These are phyloP conservation scores for Dendrocopos noguchii DNA, from an alignment of 2,113 vertebrate species.

Conservation along the genomic window DNA sequence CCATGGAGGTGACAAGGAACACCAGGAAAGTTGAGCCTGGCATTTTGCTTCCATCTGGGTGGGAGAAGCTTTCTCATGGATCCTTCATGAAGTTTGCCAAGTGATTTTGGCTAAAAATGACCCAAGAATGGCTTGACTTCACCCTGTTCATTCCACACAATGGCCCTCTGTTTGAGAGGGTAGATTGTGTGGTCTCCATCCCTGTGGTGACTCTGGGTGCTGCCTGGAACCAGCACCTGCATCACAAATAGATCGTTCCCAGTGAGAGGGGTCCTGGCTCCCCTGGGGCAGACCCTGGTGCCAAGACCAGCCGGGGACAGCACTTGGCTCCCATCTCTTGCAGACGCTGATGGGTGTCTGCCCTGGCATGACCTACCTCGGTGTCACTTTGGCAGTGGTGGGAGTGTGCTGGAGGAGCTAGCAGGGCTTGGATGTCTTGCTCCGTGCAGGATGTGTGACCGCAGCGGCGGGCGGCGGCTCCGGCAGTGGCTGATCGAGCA, in stretches of 20 bases:
- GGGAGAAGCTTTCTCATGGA: not conserved
- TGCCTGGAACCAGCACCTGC: too few relatives aligned
- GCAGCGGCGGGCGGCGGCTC: constrained; percentile 87
- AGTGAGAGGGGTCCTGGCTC: not conserved
- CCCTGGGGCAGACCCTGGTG: not conserved
- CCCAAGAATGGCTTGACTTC: not conserved
- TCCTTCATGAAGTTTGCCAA: accelerated
- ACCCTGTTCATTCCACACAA: accelerated
- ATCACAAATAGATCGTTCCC: too few relatives aligned
- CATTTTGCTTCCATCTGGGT: not conserved
- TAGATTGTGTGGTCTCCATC: accelerated
- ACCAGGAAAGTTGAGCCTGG: not conserved
- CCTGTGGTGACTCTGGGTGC: too few relatives aligned
- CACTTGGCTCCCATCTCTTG: not conserved
- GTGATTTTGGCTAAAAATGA: not conserved
- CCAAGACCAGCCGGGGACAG: accelerated
- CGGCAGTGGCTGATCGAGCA: constrained; percentile 98
- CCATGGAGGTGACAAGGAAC: accelerated
- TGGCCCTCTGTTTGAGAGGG: not conserved
- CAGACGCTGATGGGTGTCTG: not conserved
- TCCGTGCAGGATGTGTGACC: constrained; percentile 80
- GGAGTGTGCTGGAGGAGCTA: accelerated
- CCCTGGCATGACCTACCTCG: accelerated
- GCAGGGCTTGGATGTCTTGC: accelerated
- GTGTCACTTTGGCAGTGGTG: not conserved